Conservation (phyloP, 2,888 invertebrate genomes). For the Drosophila quinaria region DNA sequence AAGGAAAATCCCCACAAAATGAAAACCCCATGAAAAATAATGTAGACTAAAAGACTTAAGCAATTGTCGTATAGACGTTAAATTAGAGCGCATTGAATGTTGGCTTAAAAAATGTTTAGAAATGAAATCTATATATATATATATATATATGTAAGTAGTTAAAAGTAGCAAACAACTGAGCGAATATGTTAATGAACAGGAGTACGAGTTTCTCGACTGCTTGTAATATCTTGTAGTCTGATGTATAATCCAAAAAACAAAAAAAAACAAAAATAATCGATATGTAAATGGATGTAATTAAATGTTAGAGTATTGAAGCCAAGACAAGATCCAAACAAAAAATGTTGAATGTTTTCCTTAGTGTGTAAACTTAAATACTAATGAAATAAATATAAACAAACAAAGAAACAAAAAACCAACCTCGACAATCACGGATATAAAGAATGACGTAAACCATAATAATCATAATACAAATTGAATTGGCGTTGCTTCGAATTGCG, state of each 20-base stretch:
- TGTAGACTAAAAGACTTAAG: conserved; percentile 85
- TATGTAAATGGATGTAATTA: conserved; percentile 31
- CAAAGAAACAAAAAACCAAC: conserved; percentile 58
- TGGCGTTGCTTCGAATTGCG: conserved; percentile 37
- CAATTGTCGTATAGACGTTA: conserved; percentile 85
- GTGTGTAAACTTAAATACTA: conserved; percentile 22
- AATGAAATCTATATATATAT: conserved; percentile 44
- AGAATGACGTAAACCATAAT: conserved; percentile 51
- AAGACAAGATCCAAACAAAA: too few species aligned
- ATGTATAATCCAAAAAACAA: conserved; percentile 38
- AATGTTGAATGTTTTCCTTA: conserved; percentile 23
- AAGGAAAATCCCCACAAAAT: background rate
- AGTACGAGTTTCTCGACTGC: conserved; percentile 48
- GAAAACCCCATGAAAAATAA: conserved; percentile 47
- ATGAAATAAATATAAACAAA: conserved; percentile 25
- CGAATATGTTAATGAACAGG: conserved; percentile 15
- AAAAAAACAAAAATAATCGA: background rate
- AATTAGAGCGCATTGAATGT: conserved; percentile 84
- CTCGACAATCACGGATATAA: conserved; percentile 76
- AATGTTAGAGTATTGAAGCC: conserved; percentile 27
- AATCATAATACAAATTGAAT: conserved; percentile 19
- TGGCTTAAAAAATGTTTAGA: conserved; percentile 78
- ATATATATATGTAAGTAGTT: conserved; percentile 40
- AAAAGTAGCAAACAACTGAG: conserved; percentile 32
- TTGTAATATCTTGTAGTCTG: conserved; percentile 60